Base-by-base conservation (phyloP, 2,113 vertebrate genomes). In the Mohoua ochrocephala region DNA sequence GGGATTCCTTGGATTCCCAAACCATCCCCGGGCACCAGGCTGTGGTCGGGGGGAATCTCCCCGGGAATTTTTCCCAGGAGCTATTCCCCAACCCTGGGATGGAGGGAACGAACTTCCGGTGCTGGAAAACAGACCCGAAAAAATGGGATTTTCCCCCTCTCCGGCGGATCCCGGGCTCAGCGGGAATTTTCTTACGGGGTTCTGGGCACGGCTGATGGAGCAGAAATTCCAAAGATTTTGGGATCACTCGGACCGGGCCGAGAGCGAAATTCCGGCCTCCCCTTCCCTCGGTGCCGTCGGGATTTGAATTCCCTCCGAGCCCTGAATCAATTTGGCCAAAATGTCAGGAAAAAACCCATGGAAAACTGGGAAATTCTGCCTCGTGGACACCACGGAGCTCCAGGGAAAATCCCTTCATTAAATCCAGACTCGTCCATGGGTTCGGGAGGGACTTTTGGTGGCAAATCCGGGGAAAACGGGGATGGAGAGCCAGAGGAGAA, bases 281-380 rank as follows among this genome's bases (percentile, higher is more conserved):
- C 60, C 84, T 60, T 94, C 75, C 49, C 92, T 83, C 30, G 33
- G 73, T 77, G 76, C 94, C 78, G 57, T 84, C 83, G 74, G 84
- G 84, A 83, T 75, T 79, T 82, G 74, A 44, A 93, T 91, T 75
- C 78, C 87, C 91, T 86, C 24, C 13, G 80, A 75, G 87, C 61
- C 79, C 76, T 93, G 85, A 64, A 54, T 79, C 31, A 54, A 77
- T 87, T 64, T 3, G 45, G 60, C 60, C 84, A 70, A 68, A 52
- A 82, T 45, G 71, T 41, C 67, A n/a, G n/a, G 53, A 37, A 91
- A 85, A 33, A 39, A 33, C 16, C 56, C 5, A 7, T 2, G 59
- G 13, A 16, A 77, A 24, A 73, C 49, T 7, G 33, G 50, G 78
- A 59, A 87, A 87, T 95, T 89, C 44, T n/a, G 15, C 53, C 8